Evolutionary conservation across 2,797 vertebrate genomes (phyloP), one percentile per base, ranked within the genome.

Genomic region (Characodon lateralis): DNA sequence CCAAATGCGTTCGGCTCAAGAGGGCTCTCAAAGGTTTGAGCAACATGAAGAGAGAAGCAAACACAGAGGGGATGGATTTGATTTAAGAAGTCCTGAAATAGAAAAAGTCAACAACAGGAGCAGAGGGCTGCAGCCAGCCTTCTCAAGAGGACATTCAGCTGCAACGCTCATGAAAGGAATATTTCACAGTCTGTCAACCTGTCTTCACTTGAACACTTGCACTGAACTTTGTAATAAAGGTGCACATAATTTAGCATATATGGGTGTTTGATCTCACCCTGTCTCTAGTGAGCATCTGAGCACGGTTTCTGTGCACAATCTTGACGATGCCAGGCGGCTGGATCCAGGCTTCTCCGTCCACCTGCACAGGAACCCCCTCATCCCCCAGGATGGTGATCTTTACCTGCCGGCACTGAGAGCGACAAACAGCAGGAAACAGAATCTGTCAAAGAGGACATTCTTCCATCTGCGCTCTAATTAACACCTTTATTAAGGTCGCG

Each of bases 311-410:
- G 94, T 99, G 98, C 83, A 97, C 83, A 73, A 99, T 99, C 83
- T 98, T 95, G 78, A 99, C 98, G 82, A 97, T 98, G 39, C 98
- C 98, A 0, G 98, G 98, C 0, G 98, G 97, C 80, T 99, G 98
- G 79, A 99, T 94, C 98, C 98, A 99, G 72, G 98, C 98, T 84
- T 99, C 98, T 22, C 98, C 98, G 16, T 99, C 98, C 91, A 99
- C 98, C 95, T 99, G 98, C 75, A 99, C 98, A 0, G 98, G 98
- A 39, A 99, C 97, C 0, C 98, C 98, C 88, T 99, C 98, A 53
- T 99, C 98, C 39, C 98, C 98, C 43, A 98, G 95, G 92, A 99
- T 98, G 90, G 97, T 98, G 87, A 99, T 99, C 96, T 98, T 99
- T 90, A 99, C 98, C 0, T 97, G 97, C 6, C 98, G 98, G 76